These are phyloP conservation scores for Stichodactyla helianthus DNA, from an alignment of 64 coral and sea anemone species.

Conservation along the genomic window DNA sequence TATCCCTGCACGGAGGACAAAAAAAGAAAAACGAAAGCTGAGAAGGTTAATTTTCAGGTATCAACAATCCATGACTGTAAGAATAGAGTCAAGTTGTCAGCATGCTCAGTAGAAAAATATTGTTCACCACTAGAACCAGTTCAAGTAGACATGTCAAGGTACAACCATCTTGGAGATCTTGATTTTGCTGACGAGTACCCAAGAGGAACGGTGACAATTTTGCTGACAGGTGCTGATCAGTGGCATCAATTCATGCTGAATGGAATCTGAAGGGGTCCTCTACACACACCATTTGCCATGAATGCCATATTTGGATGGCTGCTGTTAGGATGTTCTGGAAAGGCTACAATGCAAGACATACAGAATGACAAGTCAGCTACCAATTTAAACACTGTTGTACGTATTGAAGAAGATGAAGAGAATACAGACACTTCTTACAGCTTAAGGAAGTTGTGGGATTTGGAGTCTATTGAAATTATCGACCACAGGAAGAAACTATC, in stretches of 20 bases:
- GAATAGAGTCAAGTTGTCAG: not conserved
- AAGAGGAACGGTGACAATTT: not conserved
- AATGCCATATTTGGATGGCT: conserved; percentile 10
- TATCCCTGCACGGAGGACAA: not conserved
- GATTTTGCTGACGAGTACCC: not conserved
- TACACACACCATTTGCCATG: not conserved
- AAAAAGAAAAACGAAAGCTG: not conserved
- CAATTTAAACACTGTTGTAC: too few relatives aligned
- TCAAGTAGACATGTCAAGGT: not conserved
- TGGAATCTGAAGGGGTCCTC: not conserved
- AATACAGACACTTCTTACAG: too few relatives aligned
- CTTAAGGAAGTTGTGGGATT: too few relatives aligned
- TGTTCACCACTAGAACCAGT: not conserved
- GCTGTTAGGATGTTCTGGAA: not conserved
- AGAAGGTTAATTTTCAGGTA: not conserved
- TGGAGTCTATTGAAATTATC: too few relatives aligned
- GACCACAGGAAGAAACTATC: too few relatives aligned
- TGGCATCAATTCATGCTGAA: not conserved
- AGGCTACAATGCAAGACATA: too few relatives aligned
- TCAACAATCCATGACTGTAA: not conserved
- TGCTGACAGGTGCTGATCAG: not conserved
- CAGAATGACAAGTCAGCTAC: too few relatives aligned
- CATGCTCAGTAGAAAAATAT: not conserved
- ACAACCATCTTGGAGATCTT: not conserved
- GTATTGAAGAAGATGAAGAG: too few relatives aligned